Evolutionary conservation across 2,797 vertebrate species (phyloP), one percentile per base, ranked within the genome.

Genomic region (Galago senegalensis): DNA sequence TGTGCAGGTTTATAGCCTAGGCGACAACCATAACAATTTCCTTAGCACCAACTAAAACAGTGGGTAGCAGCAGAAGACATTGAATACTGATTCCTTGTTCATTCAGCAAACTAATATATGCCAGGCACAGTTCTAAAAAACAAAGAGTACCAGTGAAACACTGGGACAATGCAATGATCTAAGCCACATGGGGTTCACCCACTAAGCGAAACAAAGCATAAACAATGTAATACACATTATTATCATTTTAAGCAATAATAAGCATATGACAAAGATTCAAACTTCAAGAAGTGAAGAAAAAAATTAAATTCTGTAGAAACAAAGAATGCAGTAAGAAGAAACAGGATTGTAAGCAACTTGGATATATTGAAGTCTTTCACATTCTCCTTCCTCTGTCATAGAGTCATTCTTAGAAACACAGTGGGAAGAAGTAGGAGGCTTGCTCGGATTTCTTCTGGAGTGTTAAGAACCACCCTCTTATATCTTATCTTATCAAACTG

Each of bases 371-470:
- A 87, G 46, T 6, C 27, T 92, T 97, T 90, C 63, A 73, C 56
- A 80, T 81, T 94, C 73, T 88, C 76, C 63, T 94, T 92, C 60
- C n/a, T 90, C 67, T 97, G 58, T 34, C 16, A 1, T 67, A 27
- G 27, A 95, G 82, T 63, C 61, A 79, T 92, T 92, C 91, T 88
- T 88, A 93, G 83, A 92, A 96, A 79, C 1, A 5, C 34, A 70
- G 89, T 85, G 88, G 77, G 70, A 92, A 95, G 67, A 95, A 93
- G 80, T 83, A 91, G 77, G 31, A 85, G 58, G 85, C 10, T 81
- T 27, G 87, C 69, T 89, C 63, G 84, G 37, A 83, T 96, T 77
- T 87, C 86, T 73, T 90, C 81, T 43, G 29, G 2, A 81, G 23
- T 85, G 69, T 88, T 67, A 76, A 83, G 67, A 96, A 82, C 60